Evolutionary conservation across 2,888 invertebrate genomes (phyloP).

Genomic region (Nymphalis c-album): DNA sequence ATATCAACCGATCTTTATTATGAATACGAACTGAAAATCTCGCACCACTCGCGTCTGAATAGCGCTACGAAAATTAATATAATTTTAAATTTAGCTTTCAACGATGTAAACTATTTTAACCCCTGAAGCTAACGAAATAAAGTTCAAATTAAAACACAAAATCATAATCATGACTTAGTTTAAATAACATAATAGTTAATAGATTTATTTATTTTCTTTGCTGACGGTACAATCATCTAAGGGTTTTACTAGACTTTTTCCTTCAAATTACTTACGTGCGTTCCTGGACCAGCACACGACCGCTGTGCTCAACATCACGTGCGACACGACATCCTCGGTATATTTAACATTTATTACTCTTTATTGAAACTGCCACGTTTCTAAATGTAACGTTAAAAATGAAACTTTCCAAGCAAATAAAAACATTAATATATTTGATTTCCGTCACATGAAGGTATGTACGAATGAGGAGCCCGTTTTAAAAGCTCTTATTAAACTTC

Average conservation of each 20-base stretch:
- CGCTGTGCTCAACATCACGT: not conserved
- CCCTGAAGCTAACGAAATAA: not conserved
- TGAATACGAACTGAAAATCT: not conserved
- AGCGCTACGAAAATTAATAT: constrained; percentile 6
- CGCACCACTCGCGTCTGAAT: not conserved
- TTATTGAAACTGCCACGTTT: too few relatives aligned
- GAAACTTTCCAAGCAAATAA: too few relatives aligned
- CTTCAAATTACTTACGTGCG: constrained; percentile 24
- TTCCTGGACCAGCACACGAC: not conserved
- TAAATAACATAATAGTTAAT: too few relatives aligned
- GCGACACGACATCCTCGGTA: not conserved
- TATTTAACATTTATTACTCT: not conserved
- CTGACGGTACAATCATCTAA: not conserved
- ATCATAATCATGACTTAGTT: not conserved
- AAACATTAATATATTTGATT: too few relatives aligned
- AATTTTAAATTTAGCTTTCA: not conserved
- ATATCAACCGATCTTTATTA: not conserved
- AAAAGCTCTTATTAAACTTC: too few relatives aligned
- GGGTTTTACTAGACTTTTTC: constrained; percentile 10
- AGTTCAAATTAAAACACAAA: not conserved
- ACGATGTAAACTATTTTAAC: not conserved
- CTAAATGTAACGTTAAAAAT: too few relatives aligned
- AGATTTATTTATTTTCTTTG: not conserved
- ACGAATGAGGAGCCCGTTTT: too few relatives aligned
- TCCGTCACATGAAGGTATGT: too few relatives aligned